Evolutionary conservation across 2,888 invertebrate genomes (phyloP).

Genomic region (Furcula furcula): DNA sequence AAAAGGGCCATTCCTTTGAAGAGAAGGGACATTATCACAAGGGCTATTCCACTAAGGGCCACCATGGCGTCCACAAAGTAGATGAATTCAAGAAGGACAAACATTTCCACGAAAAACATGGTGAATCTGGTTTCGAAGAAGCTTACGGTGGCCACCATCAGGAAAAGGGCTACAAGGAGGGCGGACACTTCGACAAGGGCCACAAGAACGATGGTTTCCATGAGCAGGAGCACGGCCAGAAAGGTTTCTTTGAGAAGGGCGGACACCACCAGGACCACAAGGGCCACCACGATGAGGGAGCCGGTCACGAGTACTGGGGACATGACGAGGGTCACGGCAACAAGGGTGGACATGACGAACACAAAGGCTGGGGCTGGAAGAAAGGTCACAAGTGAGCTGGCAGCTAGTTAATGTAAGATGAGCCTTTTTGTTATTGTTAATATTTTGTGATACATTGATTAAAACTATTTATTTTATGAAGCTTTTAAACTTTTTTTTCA

Average conservation of each 20-base stretch:
- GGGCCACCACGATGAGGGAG: slow-evolving; percentile 89
- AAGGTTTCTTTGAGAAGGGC: slow-evolving; percentile 89
- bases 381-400: slow-evolving; percentile 63
- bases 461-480: slow-evolving; percentile 31
- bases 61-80: slow-evolving; percentile 91
- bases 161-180: slow-evolving; percentile 89
- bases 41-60: slow-evolving; percentile 92
- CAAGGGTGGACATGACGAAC: slow-evolving; percentile 89
- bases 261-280: slow-evolving; percentile 89
- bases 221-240: slow-evolving; percentile 89
- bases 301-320: slow-evolving; percentile 87
- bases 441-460: slow-evolving; percentile 56
- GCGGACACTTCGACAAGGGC: slow-evolving; percentile 90
- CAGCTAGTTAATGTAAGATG: slow-evolving; percentile 15
- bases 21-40: slow-evolving; percentile 88
- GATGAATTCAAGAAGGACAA: slow-evolving; percentile 94
- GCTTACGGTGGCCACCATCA: slow-evolving; percentile 90
- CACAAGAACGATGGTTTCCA: slow-evolving; percentile 88
- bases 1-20: slow-evolving; percentile 79
- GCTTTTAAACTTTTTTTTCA: background rate
- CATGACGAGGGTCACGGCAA: slow-evolving; percentile 87
- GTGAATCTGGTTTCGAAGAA: slow-evolving; percentile 90
- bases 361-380: slow-evolving; percentile 88
- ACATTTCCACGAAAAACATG: slow-evolving; percentile 93
- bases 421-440: slow-evolving; percentile 57